These are phyloP conservation scores for Eulemur albifrons DNA, from an alignment of 2,797 vertebrate species.

Conservation along the genomic window DNA sequence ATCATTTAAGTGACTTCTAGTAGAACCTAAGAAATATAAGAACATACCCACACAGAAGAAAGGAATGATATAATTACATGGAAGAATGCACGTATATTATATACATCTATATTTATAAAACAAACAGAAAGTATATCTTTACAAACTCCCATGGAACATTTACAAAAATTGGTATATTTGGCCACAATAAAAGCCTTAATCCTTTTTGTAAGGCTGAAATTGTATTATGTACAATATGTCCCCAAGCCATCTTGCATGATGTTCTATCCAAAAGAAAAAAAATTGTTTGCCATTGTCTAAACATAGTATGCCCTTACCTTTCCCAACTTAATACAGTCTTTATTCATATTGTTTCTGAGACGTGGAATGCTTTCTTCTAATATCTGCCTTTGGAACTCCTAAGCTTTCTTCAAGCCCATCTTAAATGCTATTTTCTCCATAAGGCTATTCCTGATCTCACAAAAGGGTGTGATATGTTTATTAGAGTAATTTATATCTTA, in stretches of 20 bases:
- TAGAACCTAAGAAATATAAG: slow-evolving; percentile 33
- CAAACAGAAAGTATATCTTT: slow-evolving; percentile 47
- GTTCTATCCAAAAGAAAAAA: background rate
- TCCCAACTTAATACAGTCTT: background rate
- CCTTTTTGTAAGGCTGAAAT: background rate
- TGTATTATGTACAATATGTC: background rate
- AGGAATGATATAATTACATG: slow-evolving; percentile 28
- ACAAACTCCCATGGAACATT: slow-evolving; percentile 48
- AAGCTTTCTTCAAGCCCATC: background rate
- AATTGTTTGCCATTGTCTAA: background rate
- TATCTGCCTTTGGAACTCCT: background rate
- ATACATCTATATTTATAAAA: slow-evolving; percentile 35
- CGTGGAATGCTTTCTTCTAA: background rate
- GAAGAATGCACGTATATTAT: background rate
- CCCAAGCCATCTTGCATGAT: background rate
- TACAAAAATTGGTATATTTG: slow-evolving; percentile 21
- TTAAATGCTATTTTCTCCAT: background rate
- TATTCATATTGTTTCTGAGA: background rate
- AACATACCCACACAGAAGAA: background rate
- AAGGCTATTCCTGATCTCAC: background rate
- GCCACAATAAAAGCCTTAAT: background rate
- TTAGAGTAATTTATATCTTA: background rate
- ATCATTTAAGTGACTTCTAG: slow-evolving; percentile 21
- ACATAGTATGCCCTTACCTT: background rate
- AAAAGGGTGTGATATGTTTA: background rate